A percentile compares a stretch with the other conserved stretches of the same genome.
Conservation (phyloP, 2,888 invertebrate genomes). For the Hybos culiciformis region DNA sequence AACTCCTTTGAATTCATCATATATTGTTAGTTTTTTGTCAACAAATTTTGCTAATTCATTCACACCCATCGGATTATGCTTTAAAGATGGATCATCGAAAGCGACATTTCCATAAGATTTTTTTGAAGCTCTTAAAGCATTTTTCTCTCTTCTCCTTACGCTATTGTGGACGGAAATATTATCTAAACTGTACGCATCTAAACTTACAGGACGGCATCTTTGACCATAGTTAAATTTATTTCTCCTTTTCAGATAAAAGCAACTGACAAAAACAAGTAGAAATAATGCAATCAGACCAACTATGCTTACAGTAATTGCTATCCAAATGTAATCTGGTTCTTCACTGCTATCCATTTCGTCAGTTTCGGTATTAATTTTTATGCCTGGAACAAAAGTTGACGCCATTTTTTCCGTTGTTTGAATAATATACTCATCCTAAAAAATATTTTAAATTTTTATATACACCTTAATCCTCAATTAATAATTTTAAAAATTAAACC, state of each 20-base stretch:
- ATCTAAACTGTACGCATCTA: conserved; percentile 82
- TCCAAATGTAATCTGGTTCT: conserved; percentile 49
- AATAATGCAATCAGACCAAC: conserved; percentile 66
- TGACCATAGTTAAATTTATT: conserved; percentile 71
- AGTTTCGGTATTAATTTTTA: no score
- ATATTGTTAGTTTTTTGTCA: conserved; percentile 53
- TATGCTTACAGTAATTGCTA: conserved; percentile 68
- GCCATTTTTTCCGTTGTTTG: no score
- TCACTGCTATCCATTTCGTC: conserved; percentile 7
- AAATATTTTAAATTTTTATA: no score
- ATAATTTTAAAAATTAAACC: no score
- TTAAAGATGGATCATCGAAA: conserved; percentile 71
- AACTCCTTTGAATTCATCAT: conserved; percentile 69
- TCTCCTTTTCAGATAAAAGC: conserved; percentile 68
- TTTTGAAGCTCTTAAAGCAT: conserved; percentile 61
- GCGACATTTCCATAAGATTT: conserved; percentile 82
- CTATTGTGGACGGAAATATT: conserved; percentile 71
- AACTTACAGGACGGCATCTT: conserved; percentile 73
- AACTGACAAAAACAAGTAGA: conserved; percentile 58
- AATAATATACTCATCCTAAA: no score
- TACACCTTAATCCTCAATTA: no score
- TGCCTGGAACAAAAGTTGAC: no score
- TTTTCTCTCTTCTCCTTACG: conserved; percentile 64
- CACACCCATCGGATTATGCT: conserved; percentile 58
- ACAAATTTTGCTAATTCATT: conserved; percentile 63